A percentile compares a stretch with the other conserved stretches of the same genome.
Evolutionary conservation across 2,888 invertebrate genomes (phyloP).

Genomic region (Bimastos eiseni): DNA sequence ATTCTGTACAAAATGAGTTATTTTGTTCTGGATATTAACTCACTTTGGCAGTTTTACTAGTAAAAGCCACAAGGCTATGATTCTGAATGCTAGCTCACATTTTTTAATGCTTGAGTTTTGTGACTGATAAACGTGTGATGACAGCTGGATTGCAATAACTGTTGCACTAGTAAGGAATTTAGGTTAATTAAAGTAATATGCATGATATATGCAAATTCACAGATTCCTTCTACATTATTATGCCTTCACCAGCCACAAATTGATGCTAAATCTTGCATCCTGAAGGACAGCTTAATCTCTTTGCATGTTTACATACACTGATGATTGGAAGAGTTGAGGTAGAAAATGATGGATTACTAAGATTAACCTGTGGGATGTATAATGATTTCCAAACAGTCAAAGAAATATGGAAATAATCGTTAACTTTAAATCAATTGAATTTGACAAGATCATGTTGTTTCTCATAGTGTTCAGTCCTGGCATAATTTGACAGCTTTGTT

Average conservation of each 20-base stretch:
- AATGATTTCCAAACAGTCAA: too few species aligned
- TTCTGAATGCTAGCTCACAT: neutral
- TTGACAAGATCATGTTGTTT: too few species aligned
- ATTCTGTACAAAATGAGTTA: neutral
- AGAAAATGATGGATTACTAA: too few species aligned
- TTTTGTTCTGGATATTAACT: neutral
- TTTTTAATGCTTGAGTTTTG: neutral
- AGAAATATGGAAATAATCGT: too few species aligned
- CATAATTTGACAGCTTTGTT: too few species aligned
- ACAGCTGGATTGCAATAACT: neutral
- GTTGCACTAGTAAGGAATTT: neutral
- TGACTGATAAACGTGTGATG: neutral
- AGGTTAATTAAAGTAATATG: neutral
- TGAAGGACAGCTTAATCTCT: neutral
- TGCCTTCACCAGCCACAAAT: neutral
- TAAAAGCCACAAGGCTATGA: neutral
- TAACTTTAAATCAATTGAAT: too few species aligned
- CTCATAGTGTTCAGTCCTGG: too few species aligned
- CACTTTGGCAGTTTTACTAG: neutral
- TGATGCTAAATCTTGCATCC: neutral
- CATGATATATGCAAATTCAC: too few species aligned
- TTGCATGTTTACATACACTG: neutral
- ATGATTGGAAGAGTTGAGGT: too few species aligned
- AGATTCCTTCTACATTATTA: too few species aligned
- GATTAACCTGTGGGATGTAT: too few species aligned